Percentiles rank a stretch among this genome's conserved stretches.
Conservation (phyloP, 1,140 invertebrate genomes). For the Procambarus virginalis region DNA sequence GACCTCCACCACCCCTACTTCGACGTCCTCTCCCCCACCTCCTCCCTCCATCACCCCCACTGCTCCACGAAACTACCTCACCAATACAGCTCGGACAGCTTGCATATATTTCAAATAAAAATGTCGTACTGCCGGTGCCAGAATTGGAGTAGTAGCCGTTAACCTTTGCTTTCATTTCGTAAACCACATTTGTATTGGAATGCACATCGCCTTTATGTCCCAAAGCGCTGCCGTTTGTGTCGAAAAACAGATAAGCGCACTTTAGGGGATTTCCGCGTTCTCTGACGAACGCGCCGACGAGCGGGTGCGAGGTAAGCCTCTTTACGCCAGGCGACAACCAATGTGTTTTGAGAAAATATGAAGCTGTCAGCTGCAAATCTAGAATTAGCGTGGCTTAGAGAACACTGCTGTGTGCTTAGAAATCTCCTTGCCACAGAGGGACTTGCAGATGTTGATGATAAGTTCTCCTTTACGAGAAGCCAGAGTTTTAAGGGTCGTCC, state of each 20-base stretch:
- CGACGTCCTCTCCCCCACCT: too few relatives aligned
- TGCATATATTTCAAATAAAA: background rate
- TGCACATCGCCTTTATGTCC: background rate
- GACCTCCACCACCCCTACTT: too few relatives aligned
- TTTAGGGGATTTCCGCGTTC: background rate
- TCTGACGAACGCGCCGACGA: background rate
- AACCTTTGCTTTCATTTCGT: conserved; percentile 1
- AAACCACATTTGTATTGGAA: background rate
- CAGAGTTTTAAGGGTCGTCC: too few relatives aligned
- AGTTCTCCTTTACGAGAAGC: too few relatives aligned
- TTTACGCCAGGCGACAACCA: background rate
- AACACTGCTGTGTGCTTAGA: too few relatives aligned
- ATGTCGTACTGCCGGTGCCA: background rate
- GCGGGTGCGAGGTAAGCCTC: background rate
- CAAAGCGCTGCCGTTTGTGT: background rate
- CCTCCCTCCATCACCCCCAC: background rate
- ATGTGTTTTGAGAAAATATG: too few relatives aligned
- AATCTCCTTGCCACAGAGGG: too few relatives aligned
- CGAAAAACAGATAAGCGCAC: background rate
- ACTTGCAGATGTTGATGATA: too few relatives aligned
- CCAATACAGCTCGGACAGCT: background rate
- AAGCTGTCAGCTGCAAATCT: too few relatives aligned
- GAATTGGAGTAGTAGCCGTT: background rate
- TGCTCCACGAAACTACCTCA: background rate
- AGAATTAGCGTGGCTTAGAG: too few relatives aligned